Evolutionary conservation across 2,797 vertebrate species (phyloP), one percentile per base, ranked within the genome.

Genomic region (Eulemur mongoz): DNA sequence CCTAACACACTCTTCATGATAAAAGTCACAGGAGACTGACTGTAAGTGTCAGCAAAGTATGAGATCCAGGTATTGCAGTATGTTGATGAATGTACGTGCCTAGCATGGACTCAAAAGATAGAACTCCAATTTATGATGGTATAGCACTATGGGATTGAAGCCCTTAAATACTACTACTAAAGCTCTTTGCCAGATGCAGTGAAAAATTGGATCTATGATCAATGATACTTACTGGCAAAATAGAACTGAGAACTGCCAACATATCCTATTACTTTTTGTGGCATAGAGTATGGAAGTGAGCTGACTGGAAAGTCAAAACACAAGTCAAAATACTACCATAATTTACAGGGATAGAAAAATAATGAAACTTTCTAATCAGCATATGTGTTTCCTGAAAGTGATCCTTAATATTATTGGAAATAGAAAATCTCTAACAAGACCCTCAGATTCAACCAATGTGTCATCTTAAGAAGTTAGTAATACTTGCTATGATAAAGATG

Each of bases 21-120:
- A 89, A 87, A 94, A 97, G 75, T 85, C 91, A 79, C 72, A 92
- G 50, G 86, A 89, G 43, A 78, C 72, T 83, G 54, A 43, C 65
- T 54, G 0, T 88, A 92, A 87, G 83, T 94, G 84, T 93, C 81
- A 79, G 69, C 43, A 50, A 82, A 93, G 65, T 75, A 79, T 84
- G 40, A 59, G 86, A 73, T 94, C n/a, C 72, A 93, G 94, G 78
- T 93, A 70, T 35, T 83, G 38, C 9, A 25, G 3, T 63, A 12
- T 45, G 48, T 73, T 94, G 96, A 92, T 86, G 69, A 94, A 89
- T 79, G 79, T 89, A 43, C 57, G 20, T 69, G 79, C 43, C 61
- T 82, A 57, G 15, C 50, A 27, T 43, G 38, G n/a, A 32, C 30
- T 93, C 38, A 48, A 79, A 93, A 81, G 70, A 90, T 40, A 45